A percentile compares a stretch with the other conserved stretches of the same genome.
Conservation (phyloP, 2,113 vertebrate species). For the Mustelus asterias region DNA sequence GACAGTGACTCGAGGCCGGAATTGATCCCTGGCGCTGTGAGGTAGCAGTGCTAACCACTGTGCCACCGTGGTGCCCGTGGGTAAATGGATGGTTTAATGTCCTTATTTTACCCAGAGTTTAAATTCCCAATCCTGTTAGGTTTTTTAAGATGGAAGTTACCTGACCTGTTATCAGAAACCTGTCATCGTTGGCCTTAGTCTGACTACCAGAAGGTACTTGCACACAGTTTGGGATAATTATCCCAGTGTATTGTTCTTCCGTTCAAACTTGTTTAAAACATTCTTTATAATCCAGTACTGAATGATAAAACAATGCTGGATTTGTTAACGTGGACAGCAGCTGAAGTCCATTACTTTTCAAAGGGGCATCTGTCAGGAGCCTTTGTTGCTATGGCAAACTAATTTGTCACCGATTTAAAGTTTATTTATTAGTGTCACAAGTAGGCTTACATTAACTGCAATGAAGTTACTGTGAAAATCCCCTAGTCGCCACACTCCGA, state of each 20-base stretch:
- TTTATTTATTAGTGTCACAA: no score
- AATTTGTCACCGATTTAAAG: background rate
- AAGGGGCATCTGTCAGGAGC: background rate
- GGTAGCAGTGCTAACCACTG: no score
- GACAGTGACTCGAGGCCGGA: no score
- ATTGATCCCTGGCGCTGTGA: no score
- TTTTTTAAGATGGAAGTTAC: background rate
- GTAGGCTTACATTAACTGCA: no score
- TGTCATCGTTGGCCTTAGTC: background rate
- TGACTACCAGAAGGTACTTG: background rate
- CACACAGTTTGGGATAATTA: background rate
- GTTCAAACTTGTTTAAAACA: background rate
- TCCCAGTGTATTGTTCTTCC: background rate
- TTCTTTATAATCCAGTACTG: background rate
- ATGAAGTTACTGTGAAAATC: no score
- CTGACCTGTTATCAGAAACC: background rate
- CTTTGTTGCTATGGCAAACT: background rate
- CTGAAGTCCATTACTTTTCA: background rate
- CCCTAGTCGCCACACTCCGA: no score
- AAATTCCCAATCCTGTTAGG: background rate
- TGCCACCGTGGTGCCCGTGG: no score
- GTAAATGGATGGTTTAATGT: background rate
- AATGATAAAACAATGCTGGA: background rate
- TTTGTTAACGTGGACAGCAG: background rate
- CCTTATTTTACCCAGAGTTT: background rate